Base-by-base conservation (phyloP, 2,888 invertebrate species). In the Neoaliturus tenellus region DNA sequence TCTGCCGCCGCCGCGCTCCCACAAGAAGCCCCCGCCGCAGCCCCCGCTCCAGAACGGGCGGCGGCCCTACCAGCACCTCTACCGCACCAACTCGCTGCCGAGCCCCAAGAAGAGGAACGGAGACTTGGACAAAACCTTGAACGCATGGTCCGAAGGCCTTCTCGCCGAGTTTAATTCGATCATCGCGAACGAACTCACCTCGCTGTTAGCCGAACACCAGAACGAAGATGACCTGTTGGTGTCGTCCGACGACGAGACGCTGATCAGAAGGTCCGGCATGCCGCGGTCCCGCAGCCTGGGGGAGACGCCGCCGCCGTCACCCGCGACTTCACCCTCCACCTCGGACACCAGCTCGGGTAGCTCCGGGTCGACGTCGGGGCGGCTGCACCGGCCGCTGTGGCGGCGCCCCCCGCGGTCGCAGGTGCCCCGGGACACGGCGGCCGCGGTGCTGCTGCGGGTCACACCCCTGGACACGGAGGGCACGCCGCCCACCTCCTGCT, bases 161-260 rank as follows among this genome's bases (percentile, higher is more conserved):
- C 84, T 89, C 33, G 87, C 88, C 28, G 89, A 89, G 84, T 88
- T 89, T 84, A 87, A 89, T 84, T 86, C 86, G 31, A 86, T 89
- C 71, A 88, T 89, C 69, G 88, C 87, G 10, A 84, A 88, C 69
- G 88, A 85, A 14, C 31, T 82, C 14, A 81, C 82, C 1, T 31
- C 80, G 12, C 28, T 82, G 31, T 14, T 82, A 12, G 80, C 58
- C n/a, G 75, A 51, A 17, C 85, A 81, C 25, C 75, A 35, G 12
- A 67, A 20, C 4, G 86, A 86, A 62, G 87, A 86, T 39, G 87
- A 87, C 31, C 87, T 87, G 33, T 86, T 86, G 62, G 84, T 83
- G 33, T 86, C 86, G 10, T 86, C 85, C 31, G 87, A 87, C 25
- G 87, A 87, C 35, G 86, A 87, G 25, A 71, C 73, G n/a, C 28